phyloP scores from a whole-genome alignment of 2,797 vertebrate species.

The Lepus townsendii region DNA sequence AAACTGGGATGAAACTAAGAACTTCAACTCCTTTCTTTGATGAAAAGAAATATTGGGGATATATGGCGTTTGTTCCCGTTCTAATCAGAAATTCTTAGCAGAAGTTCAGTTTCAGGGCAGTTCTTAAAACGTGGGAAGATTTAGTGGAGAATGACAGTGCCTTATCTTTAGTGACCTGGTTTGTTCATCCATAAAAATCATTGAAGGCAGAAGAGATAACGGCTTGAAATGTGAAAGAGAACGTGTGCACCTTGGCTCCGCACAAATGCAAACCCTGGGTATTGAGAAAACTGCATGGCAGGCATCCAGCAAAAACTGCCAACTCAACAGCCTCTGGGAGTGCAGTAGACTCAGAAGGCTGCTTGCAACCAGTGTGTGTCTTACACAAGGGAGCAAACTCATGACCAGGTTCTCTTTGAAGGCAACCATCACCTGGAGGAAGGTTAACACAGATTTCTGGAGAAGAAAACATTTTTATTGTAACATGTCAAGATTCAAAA shows the following conservation, averaged over 20 bases:
- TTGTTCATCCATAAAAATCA: constrained; percentile 68
- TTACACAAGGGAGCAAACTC: not conserved
- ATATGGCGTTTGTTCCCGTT: not conserved
- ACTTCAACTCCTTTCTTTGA: not conserved
- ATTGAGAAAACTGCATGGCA: not conserved
- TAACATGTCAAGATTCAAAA: not conserved
- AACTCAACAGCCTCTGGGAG: not conserved
- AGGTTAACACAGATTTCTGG: not conserved
- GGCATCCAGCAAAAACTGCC: constrained; percentile 38
- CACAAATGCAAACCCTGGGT: not conserved
- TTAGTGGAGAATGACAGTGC: constrained; percentile 60
- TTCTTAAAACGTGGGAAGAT: constrained; percentile 54
- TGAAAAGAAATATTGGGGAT: not conserved
- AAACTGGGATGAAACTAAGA: not conserved
- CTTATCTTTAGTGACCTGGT: constrained; percentile 71
- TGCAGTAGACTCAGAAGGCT: not conserved
- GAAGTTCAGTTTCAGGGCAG: constrained; percentile 66
- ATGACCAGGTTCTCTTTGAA: not conserved
- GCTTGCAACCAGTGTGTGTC: not conserved
- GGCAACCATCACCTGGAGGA: not conserved
- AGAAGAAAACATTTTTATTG: constrained; percentile 29
- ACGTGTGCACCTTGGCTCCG: constrained; percentile 20
- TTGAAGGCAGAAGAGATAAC: constrained; percentile 52
- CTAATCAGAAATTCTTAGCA: constrained; percentile 43
- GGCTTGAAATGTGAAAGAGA: constrained; percentile 28